Evolutionary conservation across 2,797 vertebrate species (phyloP), one percentile per base, ranked within the genome.

Genomic region (Urophycis tenuis): DNA sequence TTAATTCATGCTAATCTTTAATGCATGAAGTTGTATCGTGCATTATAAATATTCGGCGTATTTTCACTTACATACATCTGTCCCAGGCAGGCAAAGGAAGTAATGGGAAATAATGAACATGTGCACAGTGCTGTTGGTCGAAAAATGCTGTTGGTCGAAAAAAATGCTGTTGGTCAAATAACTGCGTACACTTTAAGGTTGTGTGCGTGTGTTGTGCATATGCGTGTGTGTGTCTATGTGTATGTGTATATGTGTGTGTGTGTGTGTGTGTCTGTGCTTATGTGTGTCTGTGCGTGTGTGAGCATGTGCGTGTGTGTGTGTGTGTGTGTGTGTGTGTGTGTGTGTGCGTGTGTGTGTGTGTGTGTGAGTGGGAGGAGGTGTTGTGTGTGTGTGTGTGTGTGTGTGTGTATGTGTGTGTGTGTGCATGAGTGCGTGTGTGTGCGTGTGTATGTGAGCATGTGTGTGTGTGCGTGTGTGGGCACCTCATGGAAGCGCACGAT

Each of bases 31-130:
- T 22, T n/a, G 22, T 60, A 60, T 25, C 25, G 6, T 67, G 60
- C 29, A 25, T 35, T 0, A 70, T 11, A 32, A 31, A 34, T 41
- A 29, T 22, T 73, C 22, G 75, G 36, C 4, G 64, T 76, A 11
- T 64, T 86, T 75, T 89, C 60, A 93, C 92, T 93, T 92, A 93
- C 95, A 93, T 93, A 93, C 35, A 94, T 95, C 94, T 95, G 82
- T 92, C 89, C 89, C 86, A 83, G 73, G 83, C 86, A 86, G 79
- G 79, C 89, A 11, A 73, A 29, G 12, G 35, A 25, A 36, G 76
- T 25, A 72, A 35, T 25, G 35, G 33, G 9, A n/a, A 67, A 67
- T 60, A 9, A 25, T 60, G 6, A 19, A 49, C 45, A 49, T 49
- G 45, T 19, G 1, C 45, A 60, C 53, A 60, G 7, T 22, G 6